These are phyloP conservation scores for Ormia ochracea DNA, from an alignment of 2,888 invertebrate genomes.

Conservation along the genomic window DNA sequence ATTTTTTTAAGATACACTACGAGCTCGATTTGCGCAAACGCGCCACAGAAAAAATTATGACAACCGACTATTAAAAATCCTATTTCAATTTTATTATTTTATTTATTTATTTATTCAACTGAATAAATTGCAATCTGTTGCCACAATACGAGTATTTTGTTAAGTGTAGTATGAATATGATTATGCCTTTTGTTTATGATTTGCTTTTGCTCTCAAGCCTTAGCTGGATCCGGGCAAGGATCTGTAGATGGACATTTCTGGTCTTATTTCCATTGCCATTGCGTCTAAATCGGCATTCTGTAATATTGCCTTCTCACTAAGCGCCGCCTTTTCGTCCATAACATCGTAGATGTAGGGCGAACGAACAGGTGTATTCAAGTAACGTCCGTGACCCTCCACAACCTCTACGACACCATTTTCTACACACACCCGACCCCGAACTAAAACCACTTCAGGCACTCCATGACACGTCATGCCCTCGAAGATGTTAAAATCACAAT, in stretches of 20 bases:
- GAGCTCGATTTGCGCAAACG: no score
- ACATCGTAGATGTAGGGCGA: slow-evolving; percentile 85
- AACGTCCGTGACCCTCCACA: slow-evolving; percentile 92
- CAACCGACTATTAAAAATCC: no score
- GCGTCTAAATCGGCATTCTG: slow-evolving; percentile 33
- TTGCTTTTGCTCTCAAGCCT: no score
- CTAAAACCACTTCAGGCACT: slow-evolving; percentile 94
- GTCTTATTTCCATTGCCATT: slow-evolving; percentile 62
- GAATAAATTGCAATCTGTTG: no score
- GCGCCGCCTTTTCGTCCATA: slow-evolving; percentile 67
- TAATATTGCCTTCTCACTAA: slow-evolving; percentile 6
- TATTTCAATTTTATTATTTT: no score
- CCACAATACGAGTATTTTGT: no score
- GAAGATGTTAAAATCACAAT: slow-evolving; percentile 97
- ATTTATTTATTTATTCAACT: no score
- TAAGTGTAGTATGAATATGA: no score
- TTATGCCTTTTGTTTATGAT: no score
- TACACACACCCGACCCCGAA: slow-evolving; percentile 92
- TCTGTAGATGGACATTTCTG: slow-evolving; percentile 50
- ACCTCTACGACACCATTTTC: slow-evolving; percentile 92
- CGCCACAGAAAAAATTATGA: no score
- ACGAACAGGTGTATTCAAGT: slow-evolving; percentile 86
- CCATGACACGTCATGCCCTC: slow-evolving; percentile 97
- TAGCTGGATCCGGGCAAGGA: no score
- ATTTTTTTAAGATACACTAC: no score